Evolutionary conservation across 1,140 invertebrate species (phyloP).

Genomic region (Ceratina australensis): DNA sequence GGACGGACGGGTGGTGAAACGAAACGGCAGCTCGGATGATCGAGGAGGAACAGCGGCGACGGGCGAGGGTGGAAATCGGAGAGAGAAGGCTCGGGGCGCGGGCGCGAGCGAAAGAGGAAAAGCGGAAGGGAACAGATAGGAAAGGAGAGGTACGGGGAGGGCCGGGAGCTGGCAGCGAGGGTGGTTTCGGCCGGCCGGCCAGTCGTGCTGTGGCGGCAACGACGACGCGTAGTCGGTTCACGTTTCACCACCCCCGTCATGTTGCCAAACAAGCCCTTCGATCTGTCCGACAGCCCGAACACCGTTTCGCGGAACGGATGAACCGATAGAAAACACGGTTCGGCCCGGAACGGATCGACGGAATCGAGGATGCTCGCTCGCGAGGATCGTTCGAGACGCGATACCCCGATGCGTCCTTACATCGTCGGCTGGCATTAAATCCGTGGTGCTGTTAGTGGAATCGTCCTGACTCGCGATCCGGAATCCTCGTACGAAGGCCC

Average conservation of each 20-base stretch:
- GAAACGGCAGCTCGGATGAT: constrained; percentile 17
- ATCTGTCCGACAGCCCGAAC: background rate
- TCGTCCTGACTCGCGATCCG: constrained; percentile 6
- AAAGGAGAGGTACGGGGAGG: constrained; percentile 22
- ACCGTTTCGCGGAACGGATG: constrained; percentile 29
- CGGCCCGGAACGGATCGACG: background rate
- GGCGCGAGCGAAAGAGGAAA: constrained; percentile 47
- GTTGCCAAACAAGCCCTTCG: constrained; percentile 46
- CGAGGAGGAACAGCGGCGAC: constrained; percentile 3
- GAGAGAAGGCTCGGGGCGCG: constrained; percentile 23
- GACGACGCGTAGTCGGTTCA: constrained; percentile 46
- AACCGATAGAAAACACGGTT: background rate
- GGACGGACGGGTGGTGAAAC: constrained; percentile 7
- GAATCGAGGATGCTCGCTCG: background rate
- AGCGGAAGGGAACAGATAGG: constrained; percentile 9
- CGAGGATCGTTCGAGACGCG: background rate
- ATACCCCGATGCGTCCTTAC: too few species aligned
- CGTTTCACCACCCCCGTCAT: constrained; percentile 33
- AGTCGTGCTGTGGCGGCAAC: constrained; percentile 72
- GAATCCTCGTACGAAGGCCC: too few species aligned
- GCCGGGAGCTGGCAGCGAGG: constrained; percentile 53
- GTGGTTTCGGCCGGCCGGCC: constrained; percentile 72
- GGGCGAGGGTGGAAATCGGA: constrained; percentile 43
- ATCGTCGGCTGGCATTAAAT: constrained; percentile 7
- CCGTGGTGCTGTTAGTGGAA: constrained; percentile 11